Percentiles rank a stretch among this genome's conserved stretches.
These are phyloP conservation scores for Ommatoiulus sabulosus DNA, from an alignment of 2,888 invertebrate species.

Conservation along the genomic window DNA sequence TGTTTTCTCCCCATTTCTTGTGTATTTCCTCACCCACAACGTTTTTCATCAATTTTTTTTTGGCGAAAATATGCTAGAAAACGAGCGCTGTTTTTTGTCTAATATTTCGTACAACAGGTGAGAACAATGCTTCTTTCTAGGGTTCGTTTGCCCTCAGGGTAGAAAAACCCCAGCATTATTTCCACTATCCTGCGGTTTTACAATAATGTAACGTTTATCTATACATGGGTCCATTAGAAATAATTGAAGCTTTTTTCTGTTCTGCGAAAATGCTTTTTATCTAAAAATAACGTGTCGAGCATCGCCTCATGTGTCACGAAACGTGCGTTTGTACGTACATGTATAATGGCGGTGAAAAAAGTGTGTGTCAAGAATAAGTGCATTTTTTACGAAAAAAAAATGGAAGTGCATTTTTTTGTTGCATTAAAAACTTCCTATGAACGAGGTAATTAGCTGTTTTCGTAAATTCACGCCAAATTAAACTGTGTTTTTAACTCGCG, in stretches of 20 bases:
- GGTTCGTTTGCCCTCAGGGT: neutral
- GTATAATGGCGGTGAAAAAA: no score
- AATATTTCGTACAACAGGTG: neutral
- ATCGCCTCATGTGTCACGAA: neutral
- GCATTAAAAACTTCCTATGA: no score
- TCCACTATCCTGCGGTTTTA: neutral
- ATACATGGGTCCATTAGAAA: neutral
- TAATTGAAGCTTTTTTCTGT: neutral
- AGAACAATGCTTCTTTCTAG: neutral
- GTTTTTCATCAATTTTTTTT: neutral
- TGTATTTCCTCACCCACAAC: neutral
- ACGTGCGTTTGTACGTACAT: no score
- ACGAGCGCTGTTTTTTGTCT: constrained; percentile 10
- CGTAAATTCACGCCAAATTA: neutral
- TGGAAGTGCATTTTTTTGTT: no score
- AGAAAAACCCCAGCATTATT: neutral
- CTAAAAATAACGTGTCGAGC: neutral
- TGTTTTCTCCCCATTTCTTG: neutral
- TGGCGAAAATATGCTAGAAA: neutral
- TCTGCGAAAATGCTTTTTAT: neutral
- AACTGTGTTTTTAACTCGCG: neutral
- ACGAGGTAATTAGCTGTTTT: neutral
- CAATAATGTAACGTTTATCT: constrained; percentile 24
- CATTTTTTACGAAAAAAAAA: no score
- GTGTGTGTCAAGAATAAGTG: no score